Conservation (phyloP, 2,797 vertebrate species). For the Sebastes trivittatus region DNA sequence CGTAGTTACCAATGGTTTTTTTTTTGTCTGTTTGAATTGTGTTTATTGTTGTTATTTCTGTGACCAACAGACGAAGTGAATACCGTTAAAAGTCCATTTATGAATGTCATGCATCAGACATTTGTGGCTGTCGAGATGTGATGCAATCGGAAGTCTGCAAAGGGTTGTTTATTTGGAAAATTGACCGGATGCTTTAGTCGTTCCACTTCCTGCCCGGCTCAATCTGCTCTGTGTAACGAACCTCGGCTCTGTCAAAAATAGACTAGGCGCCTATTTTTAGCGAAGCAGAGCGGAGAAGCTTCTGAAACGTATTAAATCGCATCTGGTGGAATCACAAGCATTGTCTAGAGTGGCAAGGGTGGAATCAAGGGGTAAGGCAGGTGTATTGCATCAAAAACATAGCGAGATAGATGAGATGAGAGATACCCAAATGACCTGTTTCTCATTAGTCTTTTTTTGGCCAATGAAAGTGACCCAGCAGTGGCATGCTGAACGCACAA, state of each 20-base stretch:
- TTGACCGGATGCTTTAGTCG: too few relatives aligned
- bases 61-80: too few relatives aligned
- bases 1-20: too few relatives aligned
- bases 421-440: neutral
- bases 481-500: neutral
- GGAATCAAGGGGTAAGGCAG: neutral
- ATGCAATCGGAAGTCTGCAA: neutral
- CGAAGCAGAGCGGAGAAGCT: neutral
- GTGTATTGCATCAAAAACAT: neutral
- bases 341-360: neutral
- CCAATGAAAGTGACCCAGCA: too few relatives aligned
- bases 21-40: too few relatives aligned
- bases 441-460: conserved; percentile 6
- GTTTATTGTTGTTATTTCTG: too few relatives aligned
- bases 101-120: neutral
- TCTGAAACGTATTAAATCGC: neutral
- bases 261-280: neutral
- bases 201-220: too few relatives aligned
- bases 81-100: neutral
- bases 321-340: neutral
- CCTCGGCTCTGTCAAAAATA: neutral
- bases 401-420: neutral
- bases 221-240: too few relatives aligned
- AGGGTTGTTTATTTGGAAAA: neutral
- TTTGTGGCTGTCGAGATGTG: neutral